phyloP scores from a whole-genome alignment of 2,888 invertebrate species.

The Chloromyia formosa region DNA sequence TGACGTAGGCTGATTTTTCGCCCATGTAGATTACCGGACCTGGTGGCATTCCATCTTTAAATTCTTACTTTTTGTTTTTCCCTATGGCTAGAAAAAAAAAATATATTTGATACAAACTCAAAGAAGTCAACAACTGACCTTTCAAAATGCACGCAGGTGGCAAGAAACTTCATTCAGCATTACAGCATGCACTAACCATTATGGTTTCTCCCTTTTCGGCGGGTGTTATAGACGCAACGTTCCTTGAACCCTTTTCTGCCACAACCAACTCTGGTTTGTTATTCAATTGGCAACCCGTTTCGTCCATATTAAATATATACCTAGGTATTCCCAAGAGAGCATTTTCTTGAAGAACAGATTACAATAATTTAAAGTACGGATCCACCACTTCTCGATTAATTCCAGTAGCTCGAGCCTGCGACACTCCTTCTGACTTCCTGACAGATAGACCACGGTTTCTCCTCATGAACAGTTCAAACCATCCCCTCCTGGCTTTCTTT shows the following conservation, averaged over 20 bases:
- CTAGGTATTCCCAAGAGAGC: conserved; percentile 50
- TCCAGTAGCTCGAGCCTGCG: background rate
- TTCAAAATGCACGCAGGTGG: conserved; percentile 55
- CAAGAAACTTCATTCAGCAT: conserved; percentile 56
- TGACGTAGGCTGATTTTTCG: conserved; percentile 54
- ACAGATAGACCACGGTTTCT: background rate
- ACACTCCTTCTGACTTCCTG: conserved; percentile 11
- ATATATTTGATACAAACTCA: too few species aligned
- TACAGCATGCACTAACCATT: conserved; percentile 55
- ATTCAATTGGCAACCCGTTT: conserved; percentile 51
- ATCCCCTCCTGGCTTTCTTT: background rate
- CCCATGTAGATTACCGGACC: conserved; percentile 53
- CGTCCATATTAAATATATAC: conserved; percentile 52
- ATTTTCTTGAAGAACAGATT: conserved; percentile 36
- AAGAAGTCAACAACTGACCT: too few species aligned
- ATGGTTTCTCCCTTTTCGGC: background rate
- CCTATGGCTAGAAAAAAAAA: too few species aligned
- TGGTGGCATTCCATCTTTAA: conserved; percentile 49
- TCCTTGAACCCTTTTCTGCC: conserved; percentile 50
- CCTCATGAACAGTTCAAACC: background rate
- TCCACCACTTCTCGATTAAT: background rate
- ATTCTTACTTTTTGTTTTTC: conserved; percentile 53
- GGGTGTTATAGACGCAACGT: background rate
- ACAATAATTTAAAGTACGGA: conserved; percentile 18
- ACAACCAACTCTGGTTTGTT: conserved; percentile 52